Conservation (phyloP, 2,797 vertebrate genomes). For the Betta splendens region DNA sequence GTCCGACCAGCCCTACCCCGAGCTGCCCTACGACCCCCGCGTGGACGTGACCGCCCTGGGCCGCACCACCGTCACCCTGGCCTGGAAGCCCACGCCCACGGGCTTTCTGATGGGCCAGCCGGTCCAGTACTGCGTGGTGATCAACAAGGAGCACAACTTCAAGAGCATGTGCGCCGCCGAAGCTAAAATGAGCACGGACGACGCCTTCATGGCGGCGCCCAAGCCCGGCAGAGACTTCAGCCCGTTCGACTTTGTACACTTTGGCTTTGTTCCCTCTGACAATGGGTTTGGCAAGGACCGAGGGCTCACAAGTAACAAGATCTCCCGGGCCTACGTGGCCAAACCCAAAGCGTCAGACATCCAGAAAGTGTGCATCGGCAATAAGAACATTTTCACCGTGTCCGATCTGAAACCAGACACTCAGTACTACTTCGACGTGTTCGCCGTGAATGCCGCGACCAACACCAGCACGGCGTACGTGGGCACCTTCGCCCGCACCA, state of each 20-base stretch:
- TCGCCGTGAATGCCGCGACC: slow-evolving; percentile 88
- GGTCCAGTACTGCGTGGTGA: slow-evolving; percentile 93
- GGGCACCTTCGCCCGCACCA: slow-evolving; percentile 95
- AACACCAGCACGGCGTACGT: slow-evolving; percentile 96
- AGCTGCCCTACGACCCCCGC: slow-evolving; percentile 93
- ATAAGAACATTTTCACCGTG: slow-evolving; percentile 96
- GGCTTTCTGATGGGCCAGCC: slow-evolving; percentile 90
- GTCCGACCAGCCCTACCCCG: slow-evolving; percentile 95
- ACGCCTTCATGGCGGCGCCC: slow-evolving; percentile 92
- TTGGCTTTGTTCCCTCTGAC: slow-evolving; percentile 89
- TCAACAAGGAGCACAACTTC: slow-evolving; percentile 98
- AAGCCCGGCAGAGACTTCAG: slow-evolving; percentile 96
- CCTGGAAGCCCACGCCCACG: slow-evolving; percentile 96
- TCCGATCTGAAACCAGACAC: slow-evolving; percentile 94
- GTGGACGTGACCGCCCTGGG: slow-evolving; percentile 94
- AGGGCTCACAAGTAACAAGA: slow-evolving; percentile 79
- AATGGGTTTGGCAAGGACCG: slow-evolving; percentile 84
- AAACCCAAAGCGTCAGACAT: slow-evolving; percentile 86
- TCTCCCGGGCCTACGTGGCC: slow-evolving; percentile 78
- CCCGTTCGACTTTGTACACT: slow-evolving; percentile 95
- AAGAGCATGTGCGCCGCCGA: slow-evolving; percentile 97
- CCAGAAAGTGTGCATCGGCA: slow-evolving; percentile 91
- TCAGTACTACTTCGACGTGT: slow-evolving; percentile 98
- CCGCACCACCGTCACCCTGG: slow-evolving; percentile 92
- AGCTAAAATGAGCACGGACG: slow-evolving; percentile 89